These are phyloP conservation scores for Heliconius cydno DNA, from an alignment of 2,888 invertebrate species.

Conservation along the genomic window DNA sequence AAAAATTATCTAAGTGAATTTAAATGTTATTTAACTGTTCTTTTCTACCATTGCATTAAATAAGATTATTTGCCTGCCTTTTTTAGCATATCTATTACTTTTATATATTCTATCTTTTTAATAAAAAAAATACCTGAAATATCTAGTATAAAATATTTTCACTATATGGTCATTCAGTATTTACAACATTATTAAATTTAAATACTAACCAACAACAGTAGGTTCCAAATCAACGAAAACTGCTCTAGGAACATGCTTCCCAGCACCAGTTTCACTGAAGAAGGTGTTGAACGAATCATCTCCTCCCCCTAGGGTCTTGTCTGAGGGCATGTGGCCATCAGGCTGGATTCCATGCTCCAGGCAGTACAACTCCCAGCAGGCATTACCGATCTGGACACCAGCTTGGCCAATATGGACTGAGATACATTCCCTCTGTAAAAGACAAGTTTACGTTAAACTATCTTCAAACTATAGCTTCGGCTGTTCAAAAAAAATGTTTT, in stretches of 20 bases:
- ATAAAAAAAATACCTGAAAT: no score
- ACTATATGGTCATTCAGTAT: no score
- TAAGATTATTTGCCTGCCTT: no score
- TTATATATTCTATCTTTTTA: no score
- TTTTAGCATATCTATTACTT: no score
- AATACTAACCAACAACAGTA: conserved; percentile 91
- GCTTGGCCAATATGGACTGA: conserved; percentile 94
- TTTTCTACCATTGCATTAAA: no score
- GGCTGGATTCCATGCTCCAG: conserved; percentile 93
- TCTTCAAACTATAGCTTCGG: background rate
- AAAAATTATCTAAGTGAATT: no score
- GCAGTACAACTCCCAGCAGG: conserved; percentile 94
- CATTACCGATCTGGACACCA: conserved; percentile 93
- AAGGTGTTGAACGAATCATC: conserved; percentile 91
- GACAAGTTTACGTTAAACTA: background rate
- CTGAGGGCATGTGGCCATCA: conserved; percentile 94
- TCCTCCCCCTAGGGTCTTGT: conserved; percentile 88
- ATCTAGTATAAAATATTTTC: no score
- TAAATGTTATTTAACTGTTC: no score
- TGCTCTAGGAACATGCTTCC: conserved; percentile 94
- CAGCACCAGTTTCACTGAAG: conserved; percentile 89
- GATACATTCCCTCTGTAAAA: conserved; percentile 90
- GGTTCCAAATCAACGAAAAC: conserved; percentile 97
- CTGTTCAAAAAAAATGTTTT: no score
- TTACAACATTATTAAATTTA: background rate